Evolutionary conservation across 2,113 vertebrate species (phyloP).

Genomic region (pig (Sus scrofa)): T2T-Sscrofa CM000817.6:75627501-75628000

Average conservation of each 20-base stretch:
- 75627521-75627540: accelerated
- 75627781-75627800: background rate
- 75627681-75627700: constrained; percentile 80
- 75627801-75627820: background rate
- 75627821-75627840: background rate
- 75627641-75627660: constrained; percentile 62
- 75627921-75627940: background rate
- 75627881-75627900: background rate
- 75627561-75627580: background rate
- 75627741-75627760: constrained; percentile 73
- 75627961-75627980: constrained; percentile 29
- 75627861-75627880: background rate
- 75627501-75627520: background rate
- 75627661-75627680: constrained; percentile 67
- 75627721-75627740: constrained; percentile 75
- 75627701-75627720: constrained; percentile 76
- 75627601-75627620: constrained; percentile 30
- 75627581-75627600: background rate
- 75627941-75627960: background rate
- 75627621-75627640: background rate
- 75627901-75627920: accelerated
- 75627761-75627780: constrained; percentile 29
- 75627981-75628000: constrained; percentile 41
- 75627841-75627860: background rate
- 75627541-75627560: background rate